Evolutionary conservation across 2,113 vertebrate species (phyloP).

Genomic region (Orientallactaga bullata): DNA sequence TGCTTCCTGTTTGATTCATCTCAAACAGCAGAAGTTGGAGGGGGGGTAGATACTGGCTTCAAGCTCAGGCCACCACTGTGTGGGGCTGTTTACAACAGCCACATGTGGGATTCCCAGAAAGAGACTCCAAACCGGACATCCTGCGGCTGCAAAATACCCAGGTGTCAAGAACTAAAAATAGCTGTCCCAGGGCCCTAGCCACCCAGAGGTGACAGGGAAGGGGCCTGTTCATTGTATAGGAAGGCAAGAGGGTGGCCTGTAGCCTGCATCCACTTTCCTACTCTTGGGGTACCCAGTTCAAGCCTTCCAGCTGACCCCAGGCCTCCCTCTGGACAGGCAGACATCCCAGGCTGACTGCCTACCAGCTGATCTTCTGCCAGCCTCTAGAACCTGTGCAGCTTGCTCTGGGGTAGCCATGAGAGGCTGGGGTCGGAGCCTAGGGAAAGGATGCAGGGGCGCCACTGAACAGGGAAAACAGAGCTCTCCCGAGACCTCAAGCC

Average conservation of each 20-base stretch:
- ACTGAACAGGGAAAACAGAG: neutral
- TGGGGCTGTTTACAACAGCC: conserved; percentile 90
- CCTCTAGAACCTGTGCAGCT: neutral
- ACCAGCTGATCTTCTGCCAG: neutral
- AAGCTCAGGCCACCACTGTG: conserved; percentile 62
- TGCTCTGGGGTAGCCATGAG: neutral
- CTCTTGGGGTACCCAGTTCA: neutral
- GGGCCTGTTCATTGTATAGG: conserved; percentile 16
- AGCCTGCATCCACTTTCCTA: neutral
- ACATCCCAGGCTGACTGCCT: neutral
- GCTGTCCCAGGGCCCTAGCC: conserved; percentile 56
- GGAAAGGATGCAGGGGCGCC: neutral
- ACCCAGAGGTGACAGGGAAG: conserved; percentile 41
- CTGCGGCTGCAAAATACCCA: conserved; percentile 88
- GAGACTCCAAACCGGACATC: conserved; percentile 89
- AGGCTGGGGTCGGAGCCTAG: neutral
- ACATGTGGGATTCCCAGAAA: conserved; percentile 90
- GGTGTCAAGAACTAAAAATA: conserved; percentile 89
- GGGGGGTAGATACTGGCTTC: conserved; percentile 61
- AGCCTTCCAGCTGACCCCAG: neutral
- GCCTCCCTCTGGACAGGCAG: neutral
- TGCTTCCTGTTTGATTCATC: conserved; percentile 90
- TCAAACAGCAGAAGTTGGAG: conserved; percentile 66
- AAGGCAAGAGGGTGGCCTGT: neutral
- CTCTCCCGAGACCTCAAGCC: neutral